phyloP scores from a whole-genome alignment of 1,140 invertebrate genomes.

The Drosophila jambulina region DNA sequence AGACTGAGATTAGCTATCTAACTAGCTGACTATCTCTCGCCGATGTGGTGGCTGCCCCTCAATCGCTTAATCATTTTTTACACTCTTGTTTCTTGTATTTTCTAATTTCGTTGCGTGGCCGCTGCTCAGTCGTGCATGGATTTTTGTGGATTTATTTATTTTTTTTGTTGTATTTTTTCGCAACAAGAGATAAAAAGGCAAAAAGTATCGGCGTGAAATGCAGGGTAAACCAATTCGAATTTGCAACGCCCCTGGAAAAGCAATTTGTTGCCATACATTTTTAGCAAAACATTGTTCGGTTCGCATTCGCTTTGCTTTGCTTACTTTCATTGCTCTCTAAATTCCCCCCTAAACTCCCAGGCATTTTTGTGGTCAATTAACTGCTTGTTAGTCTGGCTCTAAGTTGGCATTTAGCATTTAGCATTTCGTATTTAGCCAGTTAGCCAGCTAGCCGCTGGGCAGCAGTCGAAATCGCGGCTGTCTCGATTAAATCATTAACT shows the following conservation, averaged over 20 bases:
- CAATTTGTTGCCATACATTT: slow-evolving; percentile 76
- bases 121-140: slow-evolving; percentile 72
- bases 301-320: slow-evolving; percentile 26
- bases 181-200: slow-evolving; percentile 18
- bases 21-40: slow-evolving; percentile 38
- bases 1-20: slow-evolving; percentile 45
- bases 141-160: slow-evolving; percentile 37
- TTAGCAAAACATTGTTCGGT: slow-evolving; percentile 61
- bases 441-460: slow-evolving; percentile 22
- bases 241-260: slow-evolving; percentile 69
- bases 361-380: slow-evolving; percentile 80
- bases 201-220: slow-evolving; percentile 24
- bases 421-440: slow-evolving; percentile 18
- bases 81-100: slow-evolving; percentile 56
- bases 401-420: slow-evolving; percentile 32
- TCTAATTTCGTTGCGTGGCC: slow-evolving; percentile 65
- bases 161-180: background rate
- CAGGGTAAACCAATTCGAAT: slow-evolving; percentile 44
- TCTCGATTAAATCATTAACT: slow-evolving; percentile 32
- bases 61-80: slow-evolving; percentile 53
- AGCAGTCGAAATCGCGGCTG: slow-evolving; percentile 2
- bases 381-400: slow-evolving; percentile 42
- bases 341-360: slow-evolving; percentile 20
- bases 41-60: slow-evolving; percentile 49
- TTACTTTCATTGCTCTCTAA: slow-evolving; percentile 66